phyloP scores from a whole-genome alignment of 2,888 invertebrate genomes.

The Anthrax anthrax region DNA sequence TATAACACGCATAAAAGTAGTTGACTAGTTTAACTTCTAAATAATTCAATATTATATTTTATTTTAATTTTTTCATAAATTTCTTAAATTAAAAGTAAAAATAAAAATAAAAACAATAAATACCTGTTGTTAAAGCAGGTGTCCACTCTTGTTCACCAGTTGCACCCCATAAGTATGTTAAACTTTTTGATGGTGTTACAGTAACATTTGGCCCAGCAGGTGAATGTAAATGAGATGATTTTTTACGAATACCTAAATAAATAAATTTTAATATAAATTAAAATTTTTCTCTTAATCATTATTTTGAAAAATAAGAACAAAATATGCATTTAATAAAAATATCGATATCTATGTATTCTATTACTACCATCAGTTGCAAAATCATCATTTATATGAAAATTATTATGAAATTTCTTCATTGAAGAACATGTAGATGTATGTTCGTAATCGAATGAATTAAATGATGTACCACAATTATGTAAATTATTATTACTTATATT shows the following conservation, averaged over 20 bases:
- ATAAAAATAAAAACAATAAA: background rate
- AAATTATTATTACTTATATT: conserved; percentile 20
- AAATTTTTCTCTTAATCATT: too few relatives aligned
- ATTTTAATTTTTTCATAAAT: too few relatives aligned
- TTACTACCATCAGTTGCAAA: background rate
- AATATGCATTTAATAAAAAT: too few relatives aligned
- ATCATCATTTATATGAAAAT: background rate
- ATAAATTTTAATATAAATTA: too few relatives aligned
- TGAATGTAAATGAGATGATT: conserved; percentile 12
- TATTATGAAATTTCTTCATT: conserved; percentile 20
- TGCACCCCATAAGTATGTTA: conserved; percentile 79
- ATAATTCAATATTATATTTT: too few relatives aligned
- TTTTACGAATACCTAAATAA: conserved; percentile 1
- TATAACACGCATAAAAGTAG: too few relatives aligned
- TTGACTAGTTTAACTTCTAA: too few relatives aligned
- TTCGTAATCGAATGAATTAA: conserved; percentile 26
- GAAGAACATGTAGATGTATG: conserved; percentile 26
- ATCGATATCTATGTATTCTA: too few relatives aligned
- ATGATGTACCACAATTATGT: conserved; percentile 19
- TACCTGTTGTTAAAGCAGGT: conserved; percentile 87
- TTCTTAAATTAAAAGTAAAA: too few relatives aligned
- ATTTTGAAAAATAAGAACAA: too few relatives aligned
- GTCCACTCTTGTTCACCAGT: conserved; percentile 98
- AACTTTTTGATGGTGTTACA: conserved; percentile 31
- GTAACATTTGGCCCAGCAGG: conserved; percentile 13